These are phyloP conservation scores for Clanis bilineata DNA, from an alignment of 2,888 invertebrate genomes.

Conservation along the genomic window DNA sequence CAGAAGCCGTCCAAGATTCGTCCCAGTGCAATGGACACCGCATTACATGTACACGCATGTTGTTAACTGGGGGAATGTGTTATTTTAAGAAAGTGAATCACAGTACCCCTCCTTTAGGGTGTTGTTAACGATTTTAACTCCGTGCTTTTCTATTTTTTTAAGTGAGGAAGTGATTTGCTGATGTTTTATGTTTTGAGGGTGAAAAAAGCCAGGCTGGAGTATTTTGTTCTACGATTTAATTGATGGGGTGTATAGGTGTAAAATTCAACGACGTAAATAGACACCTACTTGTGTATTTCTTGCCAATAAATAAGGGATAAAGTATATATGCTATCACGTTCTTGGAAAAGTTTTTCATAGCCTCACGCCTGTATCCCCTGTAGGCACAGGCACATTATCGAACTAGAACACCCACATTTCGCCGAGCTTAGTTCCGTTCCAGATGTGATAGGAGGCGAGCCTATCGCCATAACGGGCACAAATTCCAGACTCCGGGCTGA, in stretches of 20 bases:
- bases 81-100: neutral
- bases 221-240: neutral
- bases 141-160: neutral
- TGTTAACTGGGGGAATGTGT: neutral
- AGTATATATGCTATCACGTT: too few relatives aligned
- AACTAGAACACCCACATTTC: too few relatives aligned
- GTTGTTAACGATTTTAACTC: neutral
- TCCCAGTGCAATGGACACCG: neutral
- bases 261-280: too few relatives aligned
- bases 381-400: too few relatives aligned
- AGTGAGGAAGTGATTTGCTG: neutral
- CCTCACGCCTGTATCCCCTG: too few relatives aligned
- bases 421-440: too few relatives aligned
- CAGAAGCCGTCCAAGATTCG: neutral
- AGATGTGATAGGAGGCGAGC: too few relatives aligned
- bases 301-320: too few relatives aligned
- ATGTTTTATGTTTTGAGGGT: neutral
- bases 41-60: slow-evolving; percentile 1
- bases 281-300: too few relatives aligned
- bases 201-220: neutral
- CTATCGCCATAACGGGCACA: too few relatives aligned
- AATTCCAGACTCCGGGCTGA: too few relatives aligned
- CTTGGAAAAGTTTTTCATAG: too few relatives aligned
- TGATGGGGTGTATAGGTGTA: neutral
- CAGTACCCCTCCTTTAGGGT: neutral